Evolutionary conservation across 2,888 invertebrate species (phyloP), one percentile per base, ranked within the genome.

Genomic region (Drosophila nigritarsus): DNA sequence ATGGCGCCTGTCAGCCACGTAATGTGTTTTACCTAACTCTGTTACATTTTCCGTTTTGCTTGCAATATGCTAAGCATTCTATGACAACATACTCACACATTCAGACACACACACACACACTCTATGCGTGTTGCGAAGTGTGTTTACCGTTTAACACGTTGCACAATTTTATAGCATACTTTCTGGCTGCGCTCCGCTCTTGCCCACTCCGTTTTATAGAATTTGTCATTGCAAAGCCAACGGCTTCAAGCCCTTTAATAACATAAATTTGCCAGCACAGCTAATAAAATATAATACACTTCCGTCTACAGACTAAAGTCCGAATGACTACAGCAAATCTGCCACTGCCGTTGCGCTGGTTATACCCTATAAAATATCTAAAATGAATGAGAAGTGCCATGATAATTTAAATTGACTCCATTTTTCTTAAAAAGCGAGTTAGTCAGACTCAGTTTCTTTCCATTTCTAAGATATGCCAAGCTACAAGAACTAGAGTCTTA

Each of bases 251-350:
- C 60, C 55, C 53, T 80, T 80, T 60, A 71, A 80, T 75, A 69
- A 63, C 65, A 83, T 86, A 88, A 78, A 86, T 80, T 80, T 82
- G 54, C 66, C 62, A 65, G 70, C 74, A 48, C 15, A 70, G 70
- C 83, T 74, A 88, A 88, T 88, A 88, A 86, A 84, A 84, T 86
- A 78, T 83, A 86, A 84, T 84, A 80, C 87, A 88, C 86, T 86
- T 73, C 69, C 83, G 78, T 61, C 58, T 42, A 56, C 63, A 64
- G 75, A 69, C 69, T 53, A 60, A 70, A 40, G 53, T 56, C 81
- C 78, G 58, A 75, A 61, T 49, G 72, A 67, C 69, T 56, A 54
- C 69, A 65, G 65, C 70, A 61, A 75, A 60, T 38, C 55, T 48
- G 56, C 24, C 36, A 29, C 27, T 49, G 55, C 42, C 42, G 49